Evolutionary conservation across 2,797 vertebrate genomes (phyloP).

Genomic region (Pelochelys cantorii): DNA sequence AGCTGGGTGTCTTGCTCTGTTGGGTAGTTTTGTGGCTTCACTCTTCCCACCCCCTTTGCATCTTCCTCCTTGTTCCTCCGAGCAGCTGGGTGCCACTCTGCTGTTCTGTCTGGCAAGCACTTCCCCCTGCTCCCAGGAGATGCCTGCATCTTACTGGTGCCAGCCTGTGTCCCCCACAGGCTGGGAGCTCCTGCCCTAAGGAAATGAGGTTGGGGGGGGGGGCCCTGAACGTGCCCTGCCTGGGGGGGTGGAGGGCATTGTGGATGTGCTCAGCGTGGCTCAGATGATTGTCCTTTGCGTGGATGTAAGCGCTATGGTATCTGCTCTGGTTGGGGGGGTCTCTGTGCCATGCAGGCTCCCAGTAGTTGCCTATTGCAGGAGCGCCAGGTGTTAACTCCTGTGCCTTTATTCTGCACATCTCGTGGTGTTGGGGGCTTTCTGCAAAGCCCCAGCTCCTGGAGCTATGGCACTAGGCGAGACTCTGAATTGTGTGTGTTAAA

Average conservation of each 20-base stretch:
- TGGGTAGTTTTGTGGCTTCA: not conserved
- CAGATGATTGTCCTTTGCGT: not conserved
- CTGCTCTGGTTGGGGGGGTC: accelerated
- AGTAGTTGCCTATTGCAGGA: not conserved
- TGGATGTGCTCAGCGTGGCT: not conserved
- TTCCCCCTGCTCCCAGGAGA: not conserved
- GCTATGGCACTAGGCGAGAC: not conserved
- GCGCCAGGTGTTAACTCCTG: not conserved
- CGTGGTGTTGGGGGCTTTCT: not conserved
- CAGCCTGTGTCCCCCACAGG: not conserved
- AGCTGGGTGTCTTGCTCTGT: not conserved
- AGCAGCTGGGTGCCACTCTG: not conserved
- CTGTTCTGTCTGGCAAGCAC: not conserved
- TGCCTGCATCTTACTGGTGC: not conserved
- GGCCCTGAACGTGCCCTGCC: not conserved
- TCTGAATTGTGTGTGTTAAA: not conserved
- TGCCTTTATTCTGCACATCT: too few species aligned
- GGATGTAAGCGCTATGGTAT: not conserved
- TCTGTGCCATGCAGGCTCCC: not conserved
- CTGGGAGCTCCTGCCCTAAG: not conserved
- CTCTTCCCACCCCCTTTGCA: not conserved
- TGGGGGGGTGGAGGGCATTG: not conserved
- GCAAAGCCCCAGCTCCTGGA: not conserved
- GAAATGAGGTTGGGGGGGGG: not conserved
- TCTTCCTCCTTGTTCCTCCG: not conserved